phyloP scores from a whole-genome alignment of 2,888 invertebrate genomes.

The Eumerus sabulonum region DNA sequence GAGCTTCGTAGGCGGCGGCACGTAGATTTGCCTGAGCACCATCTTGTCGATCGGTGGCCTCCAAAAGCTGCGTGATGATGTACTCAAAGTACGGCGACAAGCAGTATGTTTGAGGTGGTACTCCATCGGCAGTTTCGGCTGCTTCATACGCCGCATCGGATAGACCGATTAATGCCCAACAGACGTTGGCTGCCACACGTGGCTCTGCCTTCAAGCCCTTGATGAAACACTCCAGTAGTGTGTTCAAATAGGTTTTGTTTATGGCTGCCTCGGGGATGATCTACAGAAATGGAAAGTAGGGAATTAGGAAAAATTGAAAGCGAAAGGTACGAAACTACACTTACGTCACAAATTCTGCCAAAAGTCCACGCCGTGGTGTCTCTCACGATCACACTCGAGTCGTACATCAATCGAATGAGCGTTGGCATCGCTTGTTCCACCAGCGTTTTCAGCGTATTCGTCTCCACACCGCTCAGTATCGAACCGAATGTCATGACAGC shows the following conservation, averaged over 20 bases:
- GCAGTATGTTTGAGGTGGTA: conserved; percentile 93
- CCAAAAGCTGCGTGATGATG: conserved; percentile 93
- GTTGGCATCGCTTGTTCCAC: conserved; percentile 98
- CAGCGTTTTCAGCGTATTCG: conserved; percentile 91
- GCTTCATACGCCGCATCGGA: conserved; percentile 98
- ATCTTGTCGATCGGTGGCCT: conserved; percentile 96
- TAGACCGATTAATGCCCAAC: conserved; percentile 98
- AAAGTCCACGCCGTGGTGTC: conserved; percentile 99
- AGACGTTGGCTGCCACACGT: conserved; percentile 98
- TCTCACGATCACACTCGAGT: conserved; percentile 94
- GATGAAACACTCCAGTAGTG: conserved; percentile 88
- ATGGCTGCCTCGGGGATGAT: conserved; percentile 96
- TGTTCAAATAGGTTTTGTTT: conserved; percentile 90
- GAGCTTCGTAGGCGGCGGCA: conserved; percentile 98
- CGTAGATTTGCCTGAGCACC: conserved; percentile 95
- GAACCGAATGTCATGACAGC: conserved; percentile 99
- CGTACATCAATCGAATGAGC: conserved; percentile 96
- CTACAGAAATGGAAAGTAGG: conserved; percentile 67
- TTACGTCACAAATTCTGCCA: conserved; percentile 95
- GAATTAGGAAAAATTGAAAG: neutral
- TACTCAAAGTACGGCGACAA: conserved; percentile 96
- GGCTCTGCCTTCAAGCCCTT: conserved; percentile 95
- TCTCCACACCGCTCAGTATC: conserved; percentile 94
- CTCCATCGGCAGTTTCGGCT: conserved; percentile 82
- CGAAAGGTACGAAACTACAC: conserved; percentile 46